These are phyloP conservation scores for Myiothlypis chrysogaster DNA, from an alignment of 2,797 vertebrate genomes.

Conservation along the genomic window DNA sequence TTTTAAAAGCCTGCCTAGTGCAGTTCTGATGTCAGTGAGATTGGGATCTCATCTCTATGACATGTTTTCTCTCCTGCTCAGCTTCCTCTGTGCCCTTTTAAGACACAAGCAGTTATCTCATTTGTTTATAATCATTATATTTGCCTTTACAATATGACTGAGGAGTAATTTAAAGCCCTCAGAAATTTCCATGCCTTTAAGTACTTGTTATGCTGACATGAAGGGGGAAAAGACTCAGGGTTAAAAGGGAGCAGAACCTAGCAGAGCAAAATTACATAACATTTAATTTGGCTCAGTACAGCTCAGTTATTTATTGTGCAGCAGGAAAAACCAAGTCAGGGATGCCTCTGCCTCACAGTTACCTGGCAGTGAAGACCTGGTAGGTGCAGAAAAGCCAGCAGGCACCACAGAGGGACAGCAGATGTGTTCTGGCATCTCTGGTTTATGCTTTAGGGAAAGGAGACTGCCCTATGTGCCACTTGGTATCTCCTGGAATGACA, in stretches of 20 bases:
- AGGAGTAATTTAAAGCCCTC: not conserved
- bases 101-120: not conserved
- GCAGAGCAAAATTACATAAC: not conserved
- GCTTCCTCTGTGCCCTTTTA: not conserved
- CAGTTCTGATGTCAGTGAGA: not conserved
- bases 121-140: not conserved
- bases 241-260: not conserved
- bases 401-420: not conserved
- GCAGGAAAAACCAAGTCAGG: not conserved
- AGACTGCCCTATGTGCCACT: rapidly evolving
- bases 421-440: not conserved
- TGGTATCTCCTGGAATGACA: not conserved
- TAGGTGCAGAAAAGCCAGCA: not conserved
- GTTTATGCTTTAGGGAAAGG: not conserved
- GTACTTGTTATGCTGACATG: not conserved
- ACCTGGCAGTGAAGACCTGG: not conserved
- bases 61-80: not conserved
- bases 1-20: not conserved
- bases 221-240: not conserved
- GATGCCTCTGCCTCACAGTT: not conserved
- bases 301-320: not conserved
- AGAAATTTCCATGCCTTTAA: not conserved
- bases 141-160: not conserved
- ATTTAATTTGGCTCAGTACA: not conserved
- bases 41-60: no score